Conservation (phyloP, 2,797 vertebrate genomes). For the Poecile montanus region DNA sequence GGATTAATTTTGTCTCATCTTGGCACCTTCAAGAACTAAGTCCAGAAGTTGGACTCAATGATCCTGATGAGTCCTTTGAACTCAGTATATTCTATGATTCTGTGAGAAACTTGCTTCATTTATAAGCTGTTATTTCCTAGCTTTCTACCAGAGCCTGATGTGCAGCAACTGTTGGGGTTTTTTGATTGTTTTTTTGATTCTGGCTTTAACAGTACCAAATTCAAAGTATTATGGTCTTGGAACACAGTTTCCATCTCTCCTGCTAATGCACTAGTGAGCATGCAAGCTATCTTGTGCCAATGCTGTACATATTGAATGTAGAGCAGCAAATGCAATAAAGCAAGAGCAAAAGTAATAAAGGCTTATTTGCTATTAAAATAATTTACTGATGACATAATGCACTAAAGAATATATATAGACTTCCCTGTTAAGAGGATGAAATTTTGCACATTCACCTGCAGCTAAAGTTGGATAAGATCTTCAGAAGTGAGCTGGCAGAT, state of each 20-base stretch:
- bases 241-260: conserved; percentile 13
- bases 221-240: neutral
- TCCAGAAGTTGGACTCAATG: neutral
- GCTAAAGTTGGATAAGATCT: neutral
- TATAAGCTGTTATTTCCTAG: neutral
- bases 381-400: neutral
- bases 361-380: conserved; percentile 56
- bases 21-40: neutral
- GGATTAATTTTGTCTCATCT: neutral
- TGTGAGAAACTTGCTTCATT: neutral
- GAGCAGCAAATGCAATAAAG: conserved; percentile 67
- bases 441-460: neutral
- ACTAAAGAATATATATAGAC: neutral
- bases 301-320: conserved; percentile 52
- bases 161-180: neutral
- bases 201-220: conserved; percentile 14
- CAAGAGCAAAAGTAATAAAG: conserved; percentile 56
- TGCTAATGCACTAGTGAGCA: conserved; percentile 39
- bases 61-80: neutral
- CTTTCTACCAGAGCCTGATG: conserved; percentile 13
- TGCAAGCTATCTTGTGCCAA: conserved; percentile 44
- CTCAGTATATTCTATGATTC: neutral
- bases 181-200: neutral
- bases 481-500: neutral
- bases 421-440: neutral